Percentiles rank a stretch among this genome's conserved stretches.
Conservation (phyloP, 1,140 invertebrate genomes). For the Coelopa frigida region DNA sequence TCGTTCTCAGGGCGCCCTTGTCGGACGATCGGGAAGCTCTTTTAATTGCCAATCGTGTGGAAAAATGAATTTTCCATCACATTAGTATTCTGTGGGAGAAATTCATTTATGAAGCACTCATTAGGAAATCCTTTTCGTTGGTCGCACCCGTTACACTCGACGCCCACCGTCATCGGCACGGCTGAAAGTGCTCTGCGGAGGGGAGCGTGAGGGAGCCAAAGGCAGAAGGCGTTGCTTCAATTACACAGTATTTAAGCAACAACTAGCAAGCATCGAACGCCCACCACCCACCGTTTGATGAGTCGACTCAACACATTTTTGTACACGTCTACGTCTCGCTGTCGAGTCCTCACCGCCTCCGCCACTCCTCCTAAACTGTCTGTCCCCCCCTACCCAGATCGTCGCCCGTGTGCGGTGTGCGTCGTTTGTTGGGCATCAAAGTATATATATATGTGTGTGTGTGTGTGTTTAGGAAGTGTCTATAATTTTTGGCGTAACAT, state of each 20-base stretch:
- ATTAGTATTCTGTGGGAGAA: constrained; percentile 45
- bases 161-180: neutral
- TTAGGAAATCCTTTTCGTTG: constrained; percentile 34
- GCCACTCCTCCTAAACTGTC: constrained; percentile 8
- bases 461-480: constrained; percentile 31
- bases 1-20: no score
- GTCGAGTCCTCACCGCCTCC: neutral
- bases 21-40: constrained; percentile 35
- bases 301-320: constrained; percentile 45
- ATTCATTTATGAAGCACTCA: constrained; percentile 44
- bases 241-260: neutral
- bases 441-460: neutral
- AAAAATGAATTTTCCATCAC: constrained; percentile 46
- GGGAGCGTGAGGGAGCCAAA: no score
- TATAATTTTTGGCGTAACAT: constrained; percentile 44
- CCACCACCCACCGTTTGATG: constrained; percentile 33
- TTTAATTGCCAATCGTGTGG: constrained; percentile 45
- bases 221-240: no score
- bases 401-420: neutral
- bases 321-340: constrained; percentile 31
- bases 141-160: constrained; percentile 6
- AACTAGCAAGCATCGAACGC: neutral
- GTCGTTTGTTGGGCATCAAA: neutral
- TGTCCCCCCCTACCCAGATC: constrained; percentile 8
- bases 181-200: no score